Evolutionary conservation across 2,113 vertebrate species (phyloP), one percentile per base, ranked within the genome.

Genomic region (Nesoenas mayeri): DNA sequence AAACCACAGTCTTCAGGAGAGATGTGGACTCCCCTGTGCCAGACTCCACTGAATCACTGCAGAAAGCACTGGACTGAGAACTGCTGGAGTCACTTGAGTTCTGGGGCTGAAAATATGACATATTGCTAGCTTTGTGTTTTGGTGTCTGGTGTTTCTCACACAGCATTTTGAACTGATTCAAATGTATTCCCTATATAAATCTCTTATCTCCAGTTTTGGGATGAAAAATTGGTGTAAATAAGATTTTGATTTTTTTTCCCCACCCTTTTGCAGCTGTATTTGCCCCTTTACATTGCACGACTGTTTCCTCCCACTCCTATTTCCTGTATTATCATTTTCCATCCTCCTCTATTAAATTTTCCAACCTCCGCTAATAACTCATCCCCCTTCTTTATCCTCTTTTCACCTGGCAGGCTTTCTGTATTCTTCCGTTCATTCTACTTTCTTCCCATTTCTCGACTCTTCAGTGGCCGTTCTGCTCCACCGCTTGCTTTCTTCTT

Each of bases 201-300:
- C 56, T 89, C 83, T 70, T 74, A 67, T 87, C 61, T 38, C 51
- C 48, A 36, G 20, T 71, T 69, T 81, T 75, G 64, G 80, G 34
- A 87, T 87, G 87, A 94, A 89, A 86, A 94, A 95, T 54, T 42
- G 56, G 57, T 74, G 85, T 86, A 95, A 91, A 92, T 89, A 31
- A 92, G 86, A 57, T 88, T 95, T 92, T 88, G 29, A 91, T 95
- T 93, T 91, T 93, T 93, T 91, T 82, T 11, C 89, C 56, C 83
- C 92, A 90, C 95, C 95, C 95, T 94, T 91, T 93, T 79, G 86
- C 93, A 96, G 93, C 88, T 96, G 96, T 91, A 81, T 89, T 96
- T 94, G 66, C 25, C 88, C 82, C 72, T 93, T 21, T 81, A 75
- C 7, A 2, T 94, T 84, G 44, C 71, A 50, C 12, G 10, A 57